phyloP scores from a whole-genome alignment of 1,140 invertebrate genomes.

The Euwallacea similis region DNA sequence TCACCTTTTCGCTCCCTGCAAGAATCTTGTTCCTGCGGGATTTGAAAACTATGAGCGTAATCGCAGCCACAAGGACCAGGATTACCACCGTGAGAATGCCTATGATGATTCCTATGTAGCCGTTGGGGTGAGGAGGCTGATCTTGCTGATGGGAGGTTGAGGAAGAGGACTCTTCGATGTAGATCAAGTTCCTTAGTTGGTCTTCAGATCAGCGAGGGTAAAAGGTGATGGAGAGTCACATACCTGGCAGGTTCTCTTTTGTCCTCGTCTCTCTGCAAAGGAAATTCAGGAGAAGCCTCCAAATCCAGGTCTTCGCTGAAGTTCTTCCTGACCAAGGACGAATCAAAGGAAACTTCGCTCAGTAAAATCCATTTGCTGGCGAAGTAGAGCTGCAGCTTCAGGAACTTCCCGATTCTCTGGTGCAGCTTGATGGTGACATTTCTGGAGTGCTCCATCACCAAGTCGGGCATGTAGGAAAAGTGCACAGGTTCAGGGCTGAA shows the following conservation, averaged over 20 bases:
- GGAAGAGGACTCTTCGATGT: conserved; percentile 2
- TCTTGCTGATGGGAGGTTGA: background rate
- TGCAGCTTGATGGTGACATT: conserved; percentile 82
- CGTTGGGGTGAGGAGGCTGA: conserved; percentile 57
- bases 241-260: conserved; percentile 19
- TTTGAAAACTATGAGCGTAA: conserved; percentile 71
- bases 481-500: conserved; percentile 67
- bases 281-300: conserved; percentile 58
- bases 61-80: conserved; percentile 67
- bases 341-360: conserved; percentile 81
- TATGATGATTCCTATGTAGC: conserved; percentile 72
- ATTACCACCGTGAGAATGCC: conserved; percentile 76
- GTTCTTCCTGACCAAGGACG: conserved; percentile 43
- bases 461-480: conserved; percentile 79
- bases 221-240: conserved; percentile 33
- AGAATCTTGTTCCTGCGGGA: conserved; percentile 58
- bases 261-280: conserved; percentile 67
- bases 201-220: too few species aligned
- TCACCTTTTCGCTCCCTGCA: conserved; percentile 44
- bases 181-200: too few species aligned
- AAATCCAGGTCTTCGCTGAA: conserved; percentile 40
- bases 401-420: conserved; percentile 71
- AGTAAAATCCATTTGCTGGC: conserved; percentile 84
- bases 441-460: conserved; percentile 76
- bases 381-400: conserved; percentile 83